Evolutionary conservation across 2,113 vertebrate genomes (phyloP), one percentile per base, ranked within the genome.

Genomic region (Seriola quinqueradiata): DNA sequence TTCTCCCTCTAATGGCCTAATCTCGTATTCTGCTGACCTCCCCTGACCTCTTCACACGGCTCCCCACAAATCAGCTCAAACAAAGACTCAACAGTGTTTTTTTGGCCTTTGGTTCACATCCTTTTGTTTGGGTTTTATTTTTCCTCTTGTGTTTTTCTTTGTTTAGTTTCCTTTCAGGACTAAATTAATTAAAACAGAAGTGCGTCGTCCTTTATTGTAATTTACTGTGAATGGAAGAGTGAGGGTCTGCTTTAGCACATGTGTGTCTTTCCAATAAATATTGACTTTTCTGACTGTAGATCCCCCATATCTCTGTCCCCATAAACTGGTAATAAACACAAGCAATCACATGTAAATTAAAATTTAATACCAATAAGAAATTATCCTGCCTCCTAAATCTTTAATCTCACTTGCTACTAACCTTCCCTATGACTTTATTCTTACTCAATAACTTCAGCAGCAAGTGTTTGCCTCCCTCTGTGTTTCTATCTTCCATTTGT

Each of bases 1-100:
- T 84, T 77, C 84, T 84, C 74, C 76, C 85, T 84, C 84, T 91
- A 93, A 93, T 93, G 92, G 89, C 82, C 92, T 92, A 94, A 94
- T 94, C 91, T 93, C 50, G 23, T 90, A 89, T 89, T 85, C 61
- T 58, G 65, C 63, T 81, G 90, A 90, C 92, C 92, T 86, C 75
- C 23, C 3, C 21, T 88, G 90, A 92, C 90, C 92, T 90, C 86
- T 88, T 92, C 86, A 88, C 90, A 88, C 90, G 54, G 83, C 85
- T 90, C 85, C 83, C 84, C 77, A 70, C 86, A 90, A 89, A 92
- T 89, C 88, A 78, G 84, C 82, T 79, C 86, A 78, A 67, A 91
- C 66, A 90, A 90, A 90, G 69, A 89, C 69, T 76, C 75, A 32
- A 36, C 75, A 65, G 36, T 75, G 88, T 58, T 50, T 69, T 69